Evolutionary conservation across 2,113 vertebrate genomes (phyloP).

Genomic region (Jacana jacana): DNA sequence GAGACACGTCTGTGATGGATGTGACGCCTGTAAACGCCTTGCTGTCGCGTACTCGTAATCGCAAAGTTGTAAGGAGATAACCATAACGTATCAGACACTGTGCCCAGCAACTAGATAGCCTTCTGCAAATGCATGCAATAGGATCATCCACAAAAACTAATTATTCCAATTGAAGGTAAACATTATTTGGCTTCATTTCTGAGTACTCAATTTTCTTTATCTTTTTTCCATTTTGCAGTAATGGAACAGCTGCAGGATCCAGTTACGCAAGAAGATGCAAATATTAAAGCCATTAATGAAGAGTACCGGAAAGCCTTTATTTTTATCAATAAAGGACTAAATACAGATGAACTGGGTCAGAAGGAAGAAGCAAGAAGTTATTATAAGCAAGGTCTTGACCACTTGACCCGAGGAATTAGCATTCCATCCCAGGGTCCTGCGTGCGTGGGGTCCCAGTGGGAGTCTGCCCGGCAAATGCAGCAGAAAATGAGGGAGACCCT

Average conservation of each 20-base stretch:
- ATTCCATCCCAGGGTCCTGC: conserved; percentile 76
- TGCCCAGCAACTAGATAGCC: background rate
- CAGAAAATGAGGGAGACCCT: conserved; percentile 93
- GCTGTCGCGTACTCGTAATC: background rate
- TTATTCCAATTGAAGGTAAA: background rate
- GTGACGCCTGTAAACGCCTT: background rate
- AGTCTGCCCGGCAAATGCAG: conserved; percentile 90
- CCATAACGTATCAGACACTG: background rate
- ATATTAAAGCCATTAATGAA: conserved; percentile 88
- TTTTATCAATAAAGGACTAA: conserved; percentile 87
- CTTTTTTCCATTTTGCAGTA: conserved; percentile 59
- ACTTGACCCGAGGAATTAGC: conserved; percentile 84
- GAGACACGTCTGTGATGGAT: background rate
- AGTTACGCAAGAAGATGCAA: conserved; percentile 77
- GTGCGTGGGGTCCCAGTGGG: conserved; percentile 81
- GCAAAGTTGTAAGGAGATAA: background rate
- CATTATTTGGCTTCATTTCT: background rate
- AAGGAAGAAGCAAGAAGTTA: conserved; percentile 81
- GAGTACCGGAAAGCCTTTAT: conserved; percentile 88
- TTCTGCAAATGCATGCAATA: background rate
- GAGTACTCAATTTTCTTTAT: background rate
- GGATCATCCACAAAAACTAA: background rate
- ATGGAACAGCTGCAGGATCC: conserved; percentile 85
- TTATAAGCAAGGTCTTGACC: conserved; percentile 85
- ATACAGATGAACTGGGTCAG: conserved; percentile 85